Evolutionary conservation across 2,113 vertebrate species (phyloP), one percentile per base, ranked within the genome.

Genomic region (Fulmarus glacialis): DNA sequence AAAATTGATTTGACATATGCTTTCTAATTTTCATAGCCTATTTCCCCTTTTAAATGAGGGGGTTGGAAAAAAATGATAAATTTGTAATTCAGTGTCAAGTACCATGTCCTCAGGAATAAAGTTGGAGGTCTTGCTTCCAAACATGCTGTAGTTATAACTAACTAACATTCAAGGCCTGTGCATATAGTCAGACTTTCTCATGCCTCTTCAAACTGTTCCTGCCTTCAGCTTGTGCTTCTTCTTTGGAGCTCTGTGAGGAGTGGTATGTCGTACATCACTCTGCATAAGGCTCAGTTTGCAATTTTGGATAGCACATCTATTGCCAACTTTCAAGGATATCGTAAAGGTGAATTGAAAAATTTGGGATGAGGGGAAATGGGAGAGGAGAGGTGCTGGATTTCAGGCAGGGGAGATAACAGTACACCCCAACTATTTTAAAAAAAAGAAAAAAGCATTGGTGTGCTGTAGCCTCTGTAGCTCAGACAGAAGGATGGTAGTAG

Each of bases 401-500:
- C 78, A 80, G 45, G 27, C 24, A 62, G 8, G 10, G 59, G 56
- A 75, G 22, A n/a, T 48, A 27, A 73, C 20, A 75, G 16, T 47
- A 58, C 15, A 30, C 22, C 9, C 11, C 32, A 79, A 9, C 30
- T 60, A 50, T 21, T 72, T 79, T 14, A 16, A 12, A 43, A 22
- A 72, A n/a, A 55, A 43, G 30, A 26, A 30, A 29, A 34, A 32
- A 32, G 11, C 21, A 2, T 18, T 19, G 12, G 13, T 56, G 15
- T 62, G 2, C 38, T 67, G 50, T 8, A 63, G 43, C 50, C 60
- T 80, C 59, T 86, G 63, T 16, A 18, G 24, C 45, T 70, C n/a
- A 56, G 15, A 4, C 0, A 0, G 89, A 40, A n/a, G 43, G 82
- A 17, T 3, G 10, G 63, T 15, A 63, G 66, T 10, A 66, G 74